phyloP scores from a whole-genome alignment of 2,888 invertebrate genomes.

The Trimorus sp. region DNA sequence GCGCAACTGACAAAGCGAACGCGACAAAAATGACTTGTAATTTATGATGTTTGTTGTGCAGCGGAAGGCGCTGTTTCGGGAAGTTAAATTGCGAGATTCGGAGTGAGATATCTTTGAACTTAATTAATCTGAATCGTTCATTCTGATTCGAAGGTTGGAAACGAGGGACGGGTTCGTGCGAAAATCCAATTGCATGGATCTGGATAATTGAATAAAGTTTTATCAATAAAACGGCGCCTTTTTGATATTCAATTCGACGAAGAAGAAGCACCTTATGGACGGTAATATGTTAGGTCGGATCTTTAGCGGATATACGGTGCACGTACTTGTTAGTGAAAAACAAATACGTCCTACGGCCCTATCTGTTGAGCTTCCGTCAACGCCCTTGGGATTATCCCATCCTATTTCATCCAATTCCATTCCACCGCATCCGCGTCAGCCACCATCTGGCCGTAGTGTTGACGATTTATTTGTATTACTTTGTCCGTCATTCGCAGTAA shows the following conservation, averaged over 20 bases:
- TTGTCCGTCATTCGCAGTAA: slow-evolving; percentile 69
- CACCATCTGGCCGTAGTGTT: slow-evolving; percentile 75
- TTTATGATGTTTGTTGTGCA: slow-evolving; percentile 4
- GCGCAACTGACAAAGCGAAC: slow-evolving; percentile 6
- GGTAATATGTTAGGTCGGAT: slow-evolving; percentile 58
- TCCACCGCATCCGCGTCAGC: slow-evolving; percentile 72
- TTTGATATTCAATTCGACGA: slow-evolving; percentile 44
- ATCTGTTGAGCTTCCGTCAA: slow-evolving; percentile 71
- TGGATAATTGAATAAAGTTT: slow-evolving; percentile 43
- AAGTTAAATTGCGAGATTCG: neutral
- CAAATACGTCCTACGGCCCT: slow-evolving; percentile 73
- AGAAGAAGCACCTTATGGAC: slow-evolving; percentile 43
- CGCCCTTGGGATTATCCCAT: slow-evolving; percentile 75
- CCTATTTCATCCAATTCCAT: slow-evolving; percentile 70
- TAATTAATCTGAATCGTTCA: neutral
- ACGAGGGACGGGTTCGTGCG: neutral
- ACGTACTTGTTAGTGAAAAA: slow-evolving; percentile 75
- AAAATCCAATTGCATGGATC: slow-evolving; percentile 3
- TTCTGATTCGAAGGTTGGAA: neutral
- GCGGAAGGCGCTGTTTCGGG: neutral
- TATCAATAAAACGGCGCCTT: slow-evolving; percentile 25
- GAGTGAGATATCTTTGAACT: too few relatives aligned
- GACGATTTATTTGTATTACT: slow-evolving; percentile 77
- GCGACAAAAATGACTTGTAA: slow-evolving; percentile 31
- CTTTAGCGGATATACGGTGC: slow-evolving; percentile 56